Conservation (phyloP, 1,140 invertebrate genomes). For the Drosophila trapezifrons region DNA sequence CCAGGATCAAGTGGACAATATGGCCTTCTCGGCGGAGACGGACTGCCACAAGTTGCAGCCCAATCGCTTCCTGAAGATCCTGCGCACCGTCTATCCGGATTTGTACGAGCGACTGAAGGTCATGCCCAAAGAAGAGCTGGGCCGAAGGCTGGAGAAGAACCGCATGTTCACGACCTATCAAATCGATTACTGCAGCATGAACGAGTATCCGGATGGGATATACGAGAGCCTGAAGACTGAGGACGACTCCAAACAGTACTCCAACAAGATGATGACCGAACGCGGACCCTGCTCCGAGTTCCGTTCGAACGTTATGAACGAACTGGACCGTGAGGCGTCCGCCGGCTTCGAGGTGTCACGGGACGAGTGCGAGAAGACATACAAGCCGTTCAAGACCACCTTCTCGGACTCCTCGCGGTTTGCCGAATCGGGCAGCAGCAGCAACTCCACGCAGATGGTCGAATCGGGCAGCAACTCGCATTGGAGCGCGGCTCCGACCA, state of each 20-base stretch:
- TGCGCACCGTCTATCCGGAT: conserved; percentile 84
- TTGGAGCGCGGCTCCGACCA: conserved; percentile 62
- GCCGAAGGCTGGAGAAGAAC: conserved; percentile 85
- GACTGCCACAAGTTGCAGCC: conserved; percentile 78
- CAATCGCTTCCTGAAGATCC: conserved; percentile 78
- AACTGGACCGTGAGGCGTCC: conserved; percentile 60
- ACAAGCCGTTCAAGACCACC: conserved; percentile 79
- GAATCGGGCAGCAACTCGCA: conserved; percentile 76
- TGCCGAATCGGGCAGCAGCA: conserved; percentile 70
- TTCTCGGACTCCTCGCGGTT: conserved; percentile 69
- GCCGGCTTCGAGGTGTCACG: conserved; percentile 41
- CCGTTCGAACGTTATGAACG: conserved; percentile 70
- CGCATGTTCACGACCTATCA: conserved; percentile 86
- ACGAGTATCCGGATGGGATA: conserved; percentile 83
- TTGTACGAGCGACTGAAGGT: conserved; percentile 85
- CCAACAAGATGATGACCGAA: conserved; percentile 58
- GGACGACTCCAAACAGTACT: conserved; percentile 67
- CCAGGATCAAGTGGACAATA: conserved; percentile 63
- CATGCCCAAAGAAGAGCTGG: conserved; percentile 84
- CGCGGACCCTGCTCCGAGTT: conserved; percentile 69
- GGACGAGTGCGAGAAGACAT: conserved; percentile 64
- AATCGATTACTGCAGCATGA: conserved; percentile 85
- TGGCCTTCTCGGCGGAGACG: conserved; percentile 57
- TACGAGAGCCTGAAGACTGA: conserved; percentile 75
- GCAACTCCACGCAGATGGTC: conserved; percentile 65